Percentiles rank a stretch among this genome's conserved stretches.
Conservation (phyloP, 2,797 vertebrate genomes). For the Pangasius larnaudii region DNA sequence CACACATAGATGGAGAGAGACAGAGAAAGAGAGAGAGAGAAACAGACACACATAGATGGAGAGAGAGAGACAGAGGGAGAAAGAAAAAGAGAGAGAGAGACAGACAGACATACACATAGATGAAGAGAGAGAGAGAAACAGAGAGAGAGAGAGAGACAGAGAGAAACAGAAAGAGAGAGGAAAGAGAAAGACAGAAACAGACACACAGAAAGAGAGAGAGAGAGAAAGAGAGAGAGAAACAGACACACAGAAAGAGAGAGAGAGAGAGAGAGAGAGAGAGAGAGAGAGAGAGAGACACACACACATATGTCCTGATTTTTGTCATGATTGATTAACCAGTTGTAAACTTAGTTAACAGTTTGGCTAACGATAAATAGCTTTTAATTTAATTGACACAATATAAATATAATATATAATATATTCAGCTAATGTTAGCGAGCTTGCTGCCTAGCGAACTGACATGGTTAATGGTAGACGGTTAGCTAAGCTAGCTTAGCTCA, state of each 20-base stretch:
- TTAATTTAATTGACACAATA: neutral
- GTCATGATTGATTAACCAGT: neutral
- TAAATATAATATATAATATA: neutral
- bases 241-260: neutral
- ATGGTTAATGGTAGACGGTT: neutral
- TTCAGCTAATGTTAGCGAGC: neutral
- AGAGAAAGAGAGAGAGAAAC: neutral
- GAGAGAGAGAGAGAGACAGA: conserved; percentile 13
- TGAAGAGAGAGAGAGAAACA: conserved; percentile 36
- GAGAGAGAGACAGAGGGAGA: conserved; percentile 50
- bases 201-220: conserved; percentile 50
- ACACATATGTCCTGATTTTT: neutral
- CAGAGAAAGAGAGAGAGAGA: neutral
- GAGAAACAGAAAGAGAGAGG: conserved; percentile 59
- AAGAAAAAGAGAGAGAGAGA: neutral
- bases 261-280: conserved; percentile 60
- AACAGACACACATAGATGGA: neutral
- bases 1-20: neutral
- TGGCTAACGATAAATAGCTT: neutral
- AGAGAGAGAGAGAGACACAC: neutral
- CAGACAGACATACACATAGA: conserved; percentile 42
- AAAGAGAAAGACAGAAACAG: conserved; percentile 6
- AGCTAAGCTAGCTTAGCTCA: neutral
- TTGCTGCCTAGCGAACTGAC: neutral
- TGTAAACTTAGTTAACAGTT: neutral